Base-by-base conservation (phyloP, 2,888 invertebrate species). In the Dione juno region DNA sequence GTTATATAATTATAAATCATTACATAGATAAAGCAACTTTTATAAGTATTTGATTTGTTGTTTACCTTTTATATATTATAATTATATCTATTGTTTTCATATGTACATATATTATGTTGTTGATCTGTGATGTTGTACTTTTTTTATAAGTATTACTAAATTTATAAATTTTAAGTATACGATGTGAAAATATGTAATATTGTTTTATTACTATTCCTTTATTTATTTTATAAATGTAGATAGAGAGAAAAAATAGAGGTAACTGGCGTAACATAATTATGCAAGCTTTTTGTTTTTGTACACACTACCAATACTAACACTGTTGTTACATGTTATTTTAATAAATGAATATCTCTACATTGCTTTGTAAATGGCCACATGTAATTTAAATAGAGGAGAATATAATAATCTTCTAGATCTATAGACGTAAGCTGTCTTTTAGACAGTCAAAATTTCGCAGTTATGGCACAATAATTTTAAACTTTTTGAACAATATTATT, bases 381-480 rank as follows among this genome's bases (percentile, higher is more conserved):
- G 43, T 66, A 50, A 53, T 53, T 43, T 28, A 54, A 65, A 61
- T 53, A 59, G 58, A 69, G 63, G 69, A 48, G n/a, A 58, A 57
- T 41, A 41, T 21, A 28, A 58, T n/a, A 58, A 67, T 69, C 66
- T 66, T 64, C 69, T 69, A 66, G 58, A 69, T 66, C 66, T 54
- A 67, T 72, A 67, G 28, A 52, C 35, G 54, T 57, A 28, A 58
- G 61, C 67, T 73, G 73, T 73, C 73, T 70, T 21, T 14, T 52
- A 57, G 71, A 74, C 67, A 70, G 65, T 61, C 65, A 63, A 74
- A 74, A 74, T 74, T 70, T 14, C 11, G 66, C 53, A 72, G 72
- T 74, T 69, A 74, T 67, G 72, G 54, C 40, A 54, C 40, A 68
- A 28, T 57, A 48, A 57, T 69, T 64, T 63, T 52, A 45, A 72